Percentiles rank a stretch among this genome's conserved stretches.
phyloP scores from a whole-genome alignment of 2,797 vertebrate genomes.

The Onychomys torridus region DNA sequence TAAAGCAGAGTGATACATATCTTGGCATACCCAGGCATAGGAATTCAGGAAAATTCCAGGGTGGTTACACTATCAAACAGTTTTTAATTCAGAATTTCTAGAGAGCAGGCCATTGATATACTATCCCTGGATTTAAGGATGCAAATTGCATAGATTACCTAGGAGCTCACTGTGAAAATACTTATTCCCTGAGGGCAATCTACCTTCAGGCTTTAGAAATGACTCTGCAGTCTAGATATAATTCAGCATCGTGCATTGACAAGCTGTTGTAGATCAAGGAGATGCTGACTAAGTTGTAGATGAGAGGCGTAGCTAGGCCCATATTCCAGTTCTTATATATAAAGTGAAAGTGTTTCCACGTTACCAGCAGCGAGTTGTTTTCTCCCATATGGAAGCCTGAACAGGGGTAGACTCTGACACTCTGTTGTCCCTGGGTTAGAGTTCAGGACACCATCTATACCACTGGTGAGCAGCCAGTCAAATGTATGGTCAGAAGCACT shows the following conservation, averaged over 20 bases:
- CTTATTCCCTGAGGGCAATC: conserved; percentile 23
- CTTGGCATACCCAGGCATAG: neutral
- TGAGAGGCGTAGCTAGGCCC: neutral
- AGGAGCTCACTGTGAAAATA: neutral
- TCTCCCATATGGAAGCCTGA: conserved; percentile 41
- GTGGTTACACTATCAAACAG: neutral
- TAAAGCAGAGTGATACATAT: neutral
- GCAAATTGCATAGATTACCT: conserved; percentile 48
- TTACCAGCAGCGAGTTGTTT: conserved; percentile 51
- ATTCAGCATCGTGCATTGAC: conserved; percentile 11
- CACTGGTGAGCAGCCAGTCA: neutral
- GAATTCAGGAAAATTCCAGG: conserved; percentile 26
- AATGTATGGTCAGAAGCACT: neutral
- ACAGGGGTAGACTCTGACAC: conserved; percentile 6
- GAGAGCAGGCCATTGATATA: neutral
- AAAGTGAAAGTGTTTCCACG: conserved; percentile 45
- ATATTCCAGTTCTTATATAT: conserved; percentile 19
- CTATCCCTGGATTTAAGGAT: neutral
- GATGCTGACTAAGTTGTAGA: conserved; percentile 41
- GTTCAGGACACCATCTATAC: neutral
- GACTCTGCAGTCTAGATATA: conserved; percentile 21
- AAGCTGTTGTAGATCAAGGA: conserved; percentile 46
- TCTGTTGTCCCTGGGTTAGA: neutral
- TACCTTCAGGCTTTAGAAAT: conserved; percentile 36
- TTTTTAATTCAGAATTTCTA: conserved; percentile 59